These are phyloP conservation scores for Drosophila neonasuta DNA, from an alignment of 2,888 invertebrate genomes.

Conservation along the genomic window DNA sequence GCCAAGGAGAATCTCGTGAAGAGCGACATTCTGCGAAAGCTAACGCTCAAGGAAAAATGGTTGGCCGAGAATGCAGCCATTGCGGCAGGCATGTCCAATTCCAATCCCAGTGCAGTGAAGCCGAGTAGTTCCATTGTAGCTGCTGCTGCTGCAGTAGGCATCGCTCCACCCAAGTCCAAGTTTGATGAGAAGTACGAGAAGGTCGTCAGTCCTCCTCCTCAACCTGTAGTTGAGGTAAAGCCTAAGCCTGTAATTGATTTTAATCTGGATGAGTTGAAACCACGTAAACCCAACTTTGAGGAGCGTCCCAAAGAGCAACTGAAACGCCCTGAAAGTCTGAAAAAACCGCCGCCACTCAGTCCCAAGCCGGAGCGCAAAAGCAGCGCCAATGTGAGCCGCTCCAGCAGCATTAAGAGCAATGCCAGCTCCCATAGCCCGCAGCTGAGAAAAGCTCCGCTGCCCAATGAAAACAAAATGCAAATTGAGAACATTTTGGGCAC, in stretches of 20 bases:
- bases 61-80: constrained; percentile 76
- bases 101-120: neutral
- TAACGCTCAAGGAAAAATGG: constrained; percentile 82
- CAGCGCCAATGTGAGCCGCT: constrained; percentile 60
- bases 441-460: constrained; percentile 28
- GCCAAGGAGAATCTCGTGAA: constrained; percentile 81
- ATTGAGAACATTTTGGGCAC: constrained; percentile 74
- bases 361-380: constrained; percentile 55
- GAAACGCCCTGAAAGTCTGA: constrained; percentile 42
- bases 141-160: neutral
- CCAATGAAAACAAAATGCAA: constrained; percentile 70
- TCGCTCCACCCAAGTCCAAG: constrained; percentile 55
- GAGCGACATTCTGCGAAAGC: constrained; percentile 81
- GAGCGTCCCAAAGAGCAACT: constrained; percentile 62
- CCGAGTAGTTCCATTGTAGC: neutral
- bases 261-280: constrained; percentile 55
- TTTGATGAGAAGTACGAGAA: constrained; percentile 75
- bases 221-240: constrained; percentile 30
- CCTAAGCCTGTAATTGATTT: constrained; percentile 59
- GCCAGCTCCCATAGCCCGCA: constrained; percentile 58
- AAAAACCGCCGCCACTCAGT: constrained; percentile 47
- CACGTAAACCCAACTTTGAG: constrained; percentile 67
- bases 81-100: constrained; percentile 54
- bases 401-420: constrained; percentile 67
- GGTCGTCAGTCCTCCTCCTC: constrained; percentile 40